Evolutionary conservation across 92 coral and sea anemone species (phyloP).

Genomic region (Virgularia gustaviana): DNA sequence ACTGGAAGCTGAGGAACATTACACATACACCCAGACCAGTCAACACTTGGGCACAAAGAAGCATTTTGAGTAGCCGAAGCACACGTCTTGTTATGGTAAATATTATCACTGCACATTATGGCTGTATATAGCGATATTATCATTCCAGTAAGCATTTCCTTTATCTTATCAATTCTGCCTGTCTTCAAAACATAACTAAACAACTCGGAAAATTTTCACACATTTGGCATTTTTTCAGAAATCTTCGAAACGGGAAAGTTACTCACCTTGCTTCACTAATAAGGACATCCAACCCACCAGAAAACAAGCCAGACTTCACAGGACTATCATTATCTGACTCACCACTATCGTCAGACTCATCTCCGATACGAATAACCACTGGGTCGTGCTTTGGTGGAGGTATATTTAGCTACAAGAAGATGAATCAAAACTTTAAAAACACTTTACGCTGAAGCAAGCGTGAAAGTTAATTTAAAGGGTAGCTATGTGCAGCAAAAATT

Average conservation of each 20-base stretch:
- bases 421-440: background rate
- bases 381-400: constrained; percentile 91
- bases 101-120: too few species aligned
- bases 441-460: too few species aligned
- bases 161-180: background rate
- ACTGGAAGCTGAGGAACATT: too few species aligned
- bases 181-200: background rate
- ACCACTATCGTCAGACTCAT: constrained; percentile 69
- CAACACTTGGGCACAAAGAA: too few species aligned
- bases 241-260: constrained; percentile 47
- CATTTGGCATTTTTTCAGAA: background rate
- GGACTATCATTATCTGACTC: constrained; percentile 61
- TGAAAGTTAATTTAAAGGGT: background rate
- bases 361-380: constrained; percentile 88
- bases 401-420: constrained; percentile 45
- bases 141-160: too few species aligned
- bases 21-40: too few species aligned
- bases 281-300: constrained; percentile 91
- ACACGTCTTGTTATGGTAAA: too few species aligned
- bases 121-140: too few species aligned
- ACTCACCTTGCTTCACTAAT: constrained; percentile 85
- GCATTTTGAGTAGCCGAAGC: too few species aligned
- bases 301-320: constrained; percentile 56
- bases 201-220: background rate
- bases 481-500: too few species aligned